Conservation (phyloP, 1,140 invertebrate genomes). For the Drosophila pandora region DNA sequence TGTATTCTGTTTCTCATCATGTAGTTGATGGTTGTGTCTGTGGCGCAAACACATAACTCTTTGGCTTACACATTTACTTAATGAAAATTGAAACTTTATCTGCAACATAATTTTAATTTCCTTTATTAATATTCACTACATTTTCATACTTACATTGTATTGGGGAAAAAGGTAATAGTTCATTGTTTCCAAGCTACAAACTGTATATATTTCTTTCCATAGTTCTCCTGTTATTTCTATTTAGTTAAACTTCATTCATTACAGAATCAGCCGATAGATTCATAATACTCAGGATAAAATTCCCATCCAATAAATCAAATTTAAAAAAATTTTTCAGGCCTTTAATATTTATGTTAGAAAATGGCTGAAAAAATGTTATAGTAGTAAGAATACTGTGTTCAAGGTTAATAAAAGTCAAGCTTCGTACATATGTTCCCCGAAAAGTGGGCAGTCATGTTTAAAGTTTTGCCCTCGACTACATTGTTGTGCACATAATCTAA, state of each 20-base stretch:
- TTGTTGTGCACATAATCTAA: constrained; percentile 49
- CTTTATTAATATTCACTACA: not conserved
- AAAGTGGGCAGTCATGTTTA: constrained; percentile 33
- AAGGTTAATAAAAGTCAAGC: constrained; percentile 32
- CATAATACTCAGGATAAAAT: too few relatives aligned
- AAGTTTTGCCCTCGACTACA: constrained; percentile 54
- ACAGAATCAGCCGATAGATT: too few relatives aligned
- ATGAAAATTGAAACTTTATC: not conserved
- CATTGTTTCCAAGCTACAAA: too few relatives aligned
- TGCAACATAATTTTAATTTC: not conserved
- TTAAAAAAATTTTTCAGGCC: too few relatives aligned
- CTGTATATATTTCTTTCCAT: too few relatives aligned
- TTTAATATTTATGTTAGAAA: too few relatives aligned
- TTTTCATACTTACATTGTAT: not conserved
- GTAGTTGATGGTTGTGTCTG: not conserved
- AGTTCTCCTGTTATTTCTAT: too few relatives aligned
- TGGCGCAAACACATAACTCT: not conserved
- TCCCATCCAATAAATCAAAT: too few relatives aligned
- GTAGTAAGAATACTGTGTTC: not conserved
- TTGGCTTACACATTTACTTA: not conserved
- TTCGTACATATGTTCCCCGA: constrained; percentile 11
- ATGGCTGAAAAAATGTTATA: not conserved
- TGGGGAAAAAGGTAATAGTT: not conserved
- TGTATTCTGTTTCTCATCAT: constrained; percentile 1
- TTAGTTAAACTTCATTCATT: too few relatives aligned